Base-by-base conservation (phyloP, 2,888 invertebrate genomes). In the Dolichomitus sp. region DNA sequence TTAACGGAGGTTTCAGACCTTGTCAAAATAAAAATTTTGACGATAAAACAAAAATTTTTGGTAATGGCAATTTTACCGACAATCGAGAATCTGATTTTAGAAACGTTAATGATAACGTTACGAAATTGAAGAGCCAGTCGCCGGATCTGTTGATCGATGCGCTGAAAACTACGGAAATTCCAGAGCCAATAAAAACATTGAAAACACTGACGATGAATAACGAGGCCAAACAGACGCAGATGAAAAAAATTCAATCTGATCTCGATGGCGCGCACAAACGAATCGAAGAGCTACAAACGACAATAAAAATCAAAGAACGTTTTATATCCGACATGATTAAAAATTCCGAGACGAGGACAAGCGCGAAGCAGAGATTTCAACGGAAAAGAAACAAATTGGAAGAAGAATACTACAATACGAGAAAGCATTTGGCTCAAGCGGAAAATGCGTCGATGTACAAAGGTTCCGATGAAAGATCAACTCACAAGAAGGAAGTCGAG, bases 261-360 rank as follows among this genome's bases (percentile, higher is more conserved):
- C 95, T 97, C 65, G 95, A 95, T 78, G 95, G 95, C 19, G 96
- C 96, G 48, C 95, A 97, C 88, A 95, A 96, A 84, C 96, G 97
- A 90, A 94, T 97, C 4, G 95, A 96, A 86, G 97, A 97, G 92
- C 93, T 97, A 30, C 95, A 96, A 81, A 94, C 95, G 70, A 96
- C 95, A 0, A 96, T 97, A 88, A 95, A 96, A 89, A 95, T 96
- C 30, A 97, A 97, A 92, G 96, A 97, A 91, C 96, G 96, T 88
- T 95, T 97, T 63, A 96, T 97, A 85, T 95, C 95, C 87, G 97
- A 97, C 87, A 94, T 97, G 87, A 93, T 95, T 1, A 95, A 95
- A 89, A 95, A 95, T 85, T 95, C 95, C 63, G 95, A 95, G 63
- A 94, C 95, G 0, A 94, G 95, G 80, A 94, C 94, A 0, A 95